A percentile compares a stretch with the other conserved stretches of the same genome.
These are phyloP conservation scores for Sinocyclocheilus grahami DNA, from an alignment of 2,113 vertebrate species.

Conservation along the genomic window DNA sequence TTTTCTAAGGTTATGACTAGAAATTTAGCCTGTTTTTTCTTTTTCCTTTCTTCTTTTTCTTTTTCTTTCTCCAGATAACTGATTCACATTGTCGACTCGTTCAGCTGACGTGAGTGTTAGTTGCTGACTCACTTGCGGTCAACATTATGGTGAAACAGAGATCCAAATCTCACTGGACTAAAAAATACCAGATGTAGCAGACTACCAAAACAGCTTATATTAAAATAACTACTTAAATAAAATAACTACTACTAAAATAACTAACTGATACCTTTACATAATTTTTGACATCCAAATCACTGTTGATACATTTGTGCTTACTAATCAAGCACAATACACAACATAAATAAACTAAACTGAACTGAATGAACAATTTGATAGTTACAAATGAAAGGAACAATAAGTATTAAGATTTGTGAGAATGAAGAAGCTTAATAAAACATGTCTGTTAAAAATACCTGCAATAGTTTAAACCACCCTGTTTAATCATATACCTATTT, in stretches of 20 bases:
- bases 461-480: slow-evolving; percentile 12
- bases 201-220: background rate
- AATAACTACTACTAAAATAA: background rate
- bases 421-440: slow-evolving; percentile 56
- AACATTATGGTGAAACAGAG: slow-evolving; percentile 18
- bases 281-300: slow-evolving; percentile 7
- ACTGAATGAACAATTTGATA: slow-evolving; percentile 29
- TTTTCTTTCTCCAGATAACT: background rate
- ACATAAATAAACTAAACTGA: slow-evolving; percentile 34
- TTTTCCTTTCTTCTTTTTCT: too few relatives aligned
- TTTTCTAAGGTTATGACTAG: background rate
- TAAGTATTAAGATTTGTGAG: slow-evolving; percentile 49
- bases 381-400: slow-evolving; percentile 46
- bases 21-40: background rate
- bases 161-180: slow-evolving; percentile 20
- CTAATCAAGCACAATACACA: slow-evolving; percentile 46
- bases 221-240: background rate
- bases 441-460: slow-evolving; percentile 41
- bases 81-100: slow-evolving; percentile 35
- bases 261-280: too few relatives aligned
- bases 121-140: slow-evolving; percentile 30
- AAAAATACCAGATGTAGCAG: background rate
- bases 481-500: slow-evolving; percentile 58
- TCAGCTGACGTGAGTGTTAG: slow-evolving; percentile 29
- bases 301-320: slow-evolving; percentile 44